phyloP scores from a whole-genome alignment of 2,888 invertebrate genomes.

The Eubasilissa splendida region DNA sequence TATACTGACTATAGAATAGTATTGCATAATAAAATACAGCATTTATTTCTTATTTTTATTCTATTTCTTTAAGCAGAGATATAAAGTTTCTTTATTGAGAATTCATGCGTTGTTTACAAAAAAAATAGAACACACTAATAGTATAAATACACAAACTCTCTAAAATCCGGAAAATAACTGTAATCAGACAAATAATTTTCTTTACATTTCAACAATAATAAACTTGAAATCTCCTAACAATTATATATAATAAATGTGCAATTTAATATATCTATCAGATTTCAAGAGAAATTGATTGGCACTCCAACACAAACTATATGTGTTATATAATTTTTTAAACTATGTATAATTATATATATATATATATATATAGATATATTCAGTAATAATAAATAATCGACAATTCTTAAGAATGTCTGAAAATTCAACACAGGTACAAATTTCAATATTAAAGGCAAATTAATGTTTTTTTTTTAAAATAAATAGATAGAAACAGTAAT shows the following conservation, averaged over 20 bases:
- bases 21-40: not conserved
- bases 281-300: constrained; percentile 45
- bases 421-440: constrained; percentile 36
- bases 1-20: too few relatives aligned
- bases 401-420: constrained; percentile 14
- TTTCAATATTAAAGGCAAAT: constrained; percentile 39
- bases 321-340: not conserved
- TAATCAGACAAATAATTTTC: constrained; percentile 31
- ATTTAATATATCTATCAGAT: constrained; percentile 40
- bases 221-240: constrained; percentile 47
- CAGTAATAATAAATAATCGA: constrained; percentile 26
- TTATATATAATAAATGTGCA: constrained; percentile 35
- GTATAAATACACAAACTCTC: constrained; percentile 38
- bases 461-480: constrained; percentile 18
- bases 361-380: constrained; percentile 1
- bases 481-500: constrained; percentile 10
- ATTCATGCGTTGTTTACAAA: constrained; percentile 45
- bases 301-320: constrained; percentile 39
- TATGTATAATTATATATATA: not conserved
- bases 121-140: constrained; percentile 41
- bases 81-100: constrained; percentile 46
- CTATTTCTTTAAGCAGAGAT: constrained; percentile 37
- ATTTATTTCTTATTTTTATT: constrained; percentile 23
- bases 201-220: constrained; percentile 43
- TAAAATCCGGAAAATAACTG: constrained; percentile 12